These are phyloP conservation scores for Amphiprion ocellaris DNA, from an alignment of 2,113 vertebrate genomes.

Conservation along the genomic window DNA sequence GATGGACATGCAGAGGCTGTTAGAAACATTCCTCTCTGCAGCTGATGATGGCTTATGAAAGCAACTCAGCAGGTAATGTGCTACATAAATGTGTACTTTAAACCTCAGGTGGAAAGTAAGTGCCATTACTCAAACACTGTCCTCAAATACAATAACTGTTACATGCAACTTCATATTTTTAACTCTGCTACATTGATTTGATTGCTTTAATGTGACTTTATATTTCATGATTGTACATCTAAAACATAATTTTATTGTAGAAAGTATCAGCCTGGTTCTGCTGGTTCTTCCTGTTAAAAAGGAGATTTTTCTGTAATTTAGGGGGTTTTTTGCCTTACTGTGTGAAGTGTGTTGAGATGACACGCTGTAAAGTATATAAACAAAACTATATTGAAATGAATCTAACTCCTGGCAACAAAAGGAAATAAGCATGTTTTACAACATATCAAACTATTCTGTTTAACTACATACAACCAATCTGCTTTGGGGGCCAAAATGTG, in stretches of 20 bases:
- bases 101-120: background rate
- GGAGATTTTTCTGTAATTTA: no score
- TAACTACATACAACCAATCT: no score
- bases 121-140: background rate
- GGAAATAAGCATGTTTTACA: no score
- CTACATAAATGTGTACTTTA: conserved; percentile 11
- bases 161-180: background rate
- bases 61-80: conserved; percentile 40
- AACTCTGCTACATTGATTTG: background rate
- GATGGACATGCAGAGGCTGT: conserved; percentile 38
- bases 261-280: background rate
- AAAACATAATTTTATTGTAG: background rate
- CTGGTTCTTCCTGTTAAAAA: no score
- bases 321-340: no score
- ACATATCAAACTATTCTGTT: no score
- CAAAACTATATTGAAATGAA: no score
- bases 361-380: no score
- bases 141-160: background rate
- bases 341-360: no score
- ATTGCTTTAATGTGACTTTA: background rate
- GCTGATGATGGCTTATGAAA: conserved; percentile 32
- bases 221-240: background rate
- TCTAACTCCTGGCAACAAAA: no score
- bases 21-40: conserved; percentile 34
- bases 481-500: no score